Evolutionary conservation across 2,797 vertebrate genomes (phyloP), one percentile per base, ranked within the genome.

Genomic region (Pseudotriccus pelzelni): DNA sequence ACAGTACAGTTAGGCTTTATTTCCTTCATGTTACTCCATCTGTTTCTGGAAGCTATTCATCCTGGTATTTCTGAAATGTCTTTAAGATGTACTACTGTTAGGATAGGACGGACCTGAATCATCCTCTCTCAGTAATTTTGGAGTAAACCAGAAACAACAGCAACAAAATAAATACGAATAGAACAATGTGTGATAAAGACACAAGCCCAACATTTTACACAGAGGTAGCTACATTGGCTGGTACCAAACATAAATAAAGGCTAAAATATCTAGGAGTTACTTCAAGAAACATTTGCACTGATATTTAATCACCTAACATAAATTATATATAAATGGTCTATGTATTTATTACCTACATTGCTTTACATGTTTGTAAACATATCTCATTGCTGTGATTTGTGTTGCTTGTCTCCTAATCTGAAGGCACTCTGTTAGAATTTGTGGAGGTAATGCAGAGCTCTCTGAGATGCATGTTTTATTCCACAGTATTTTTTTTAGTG

Each of bases 301-400:
- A 32, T 69, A 53, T 62, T 91, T 91, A 89, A 85, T 68, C 69
- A 92, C 23, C 21, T 52, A 36, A 60, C 14, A 50, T 73, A 72
- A 88, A 60, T 83, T 32, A 58, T 44, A 19, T 34, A 60, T 37
- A 77, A 73, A 77, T 27, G 5, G 15, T 49, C 17, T 20, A 12
- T 32, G 8, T 36, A 80, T 96, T 93, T 86, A 87, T 74, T 67
- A 12, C 0, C 4, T 37, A 39, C 21, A 12, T 68, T 46, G 21
- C 49, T 73, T 52, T 80, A 50, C 32, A 44, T 50, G 27, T 78
- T 92, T 91, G 39, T 39, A 83, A 64, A 66, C 46, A 18, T 77
- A 63, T 41, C 72, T 93, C 67, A 47, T 10, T 62, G 37, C 56
- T 84, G 60, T 75, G 79, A 94, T 95, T 91, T 89, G 79, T 87